These are phyloP conservation scores for Metacarcinus magister DNA, from an alignment of 2,888 invertebrate species.

Conservation along the genomic window DNA sequence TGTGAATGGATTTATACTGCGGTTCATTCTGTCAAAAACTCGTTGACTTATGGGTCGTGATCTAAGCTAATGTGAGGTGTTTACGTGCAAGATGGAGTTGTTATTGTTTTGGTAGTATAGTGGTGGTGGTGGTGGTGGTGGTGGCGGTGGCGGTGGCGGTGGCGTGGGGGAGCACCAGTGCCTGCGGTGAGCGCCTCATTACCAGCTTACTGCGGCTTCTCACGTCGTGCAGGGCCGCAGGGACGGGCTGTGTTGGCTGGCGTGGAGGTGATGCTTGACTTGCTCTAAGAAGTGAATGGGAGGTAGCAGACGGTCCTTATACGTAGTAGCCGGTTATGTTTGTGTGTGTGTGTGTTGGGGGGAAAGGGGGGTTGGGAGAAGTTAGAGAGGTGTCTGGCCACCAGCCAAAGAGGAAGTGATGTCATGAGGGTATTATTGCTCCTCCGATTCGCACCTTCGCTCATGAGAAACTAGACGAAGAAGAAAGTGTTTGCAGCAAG, in stretches of 20 bases:
- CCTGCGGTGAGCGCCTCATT: not conserved
- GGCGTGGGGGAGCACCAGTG: not conserved
- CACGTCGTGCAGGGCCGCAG: not conserved
- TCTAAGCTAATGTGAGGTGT: not conserved
- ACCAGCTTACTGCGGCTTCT: not conserved
- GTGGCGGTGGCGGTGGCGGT: not conserved
- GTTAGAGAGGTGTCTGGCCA: not conserved
- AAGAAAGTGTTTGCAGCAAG: not conserved
- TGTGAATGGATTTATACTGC: not conserved
- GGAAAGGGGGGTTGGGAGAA: not conserved
- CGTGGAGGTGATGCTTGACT: not conserved
- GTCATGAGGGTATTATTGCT: constrained; percentile 35
- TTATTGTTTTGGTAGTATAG: not conserved
- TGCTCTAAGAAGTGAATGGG: not conserved
- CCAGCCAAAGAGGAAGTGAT: constrained; percentile 41
- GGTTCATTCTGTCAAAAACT: not conserved
- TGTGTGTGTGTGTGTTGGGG: not conserved
- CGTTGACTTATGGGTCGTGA: not conserved
- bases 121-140: not conserved
- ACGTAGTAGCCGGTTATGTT: not conserved
- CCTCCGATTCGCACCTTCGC: not conserved
- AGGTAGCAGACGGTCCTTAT: not conserved
- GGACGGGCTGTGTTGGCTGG: not conserved
- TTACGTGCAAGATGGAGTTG: not conserved
- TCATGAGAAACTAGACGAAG: not conserved